phyloP scores from a whole-genome alignment of 2,113 vertebrate species.

The Hippocampus barbouri region DNA sequence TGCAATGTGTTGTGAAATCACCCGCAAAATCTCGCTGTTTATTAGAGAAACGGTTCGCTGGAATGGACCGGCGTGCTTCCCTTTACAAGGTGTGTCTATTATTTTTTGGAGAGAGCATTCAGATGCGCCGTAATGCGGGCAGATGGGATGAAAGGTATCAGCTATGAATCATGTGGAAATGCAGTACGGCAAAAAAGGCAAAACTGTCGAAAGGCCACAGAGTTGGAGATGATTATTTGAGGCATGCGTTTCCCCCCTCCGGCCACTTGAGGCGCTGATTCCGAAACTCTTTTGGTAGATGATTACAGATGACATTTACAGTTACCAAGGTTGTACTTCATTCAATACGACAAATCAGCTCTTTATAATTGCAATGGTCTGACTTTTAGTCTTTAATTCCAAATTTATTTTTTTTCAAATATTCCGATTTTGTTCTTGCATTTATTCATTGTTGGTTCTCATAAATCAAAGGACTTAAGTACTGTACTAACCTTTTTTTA shows the following conservation, averaged over 20 bases:
- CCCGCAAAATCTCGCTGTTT: background rate
- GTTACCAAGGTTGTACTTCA: too few relatives aligned
- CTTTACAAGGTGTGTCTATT: background rate
- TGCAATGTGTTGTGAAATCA: slow-evolving; percentile 29
- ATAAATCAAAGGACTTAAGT: too few relatives aligned
- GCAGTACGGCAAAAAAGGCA: background rate
- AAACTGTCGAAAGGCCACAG: too few relatives aligned
- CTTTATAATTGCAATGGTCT: too few relatives aligned
- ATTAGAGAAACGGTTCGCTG: background rate
- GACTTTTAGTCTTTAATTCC: too few relatives aligned
- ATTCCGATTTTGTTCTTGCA: too few relatives aligned
- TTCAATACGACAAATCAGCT: too few relatives aligned
- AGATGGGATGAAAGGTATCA: background rate
- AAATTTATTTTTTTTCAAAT: too few relatives aligned
- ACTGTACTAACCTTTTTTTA: too few relatives aligned
- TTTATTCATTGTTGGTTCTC: too few relatives aligned
- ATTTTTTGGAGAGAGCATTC: background rate
- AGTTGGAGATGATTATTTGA: too few relatives aligned
- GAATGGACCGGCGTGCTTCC: background rate
- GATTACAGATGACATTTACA: too few relatives aligned
- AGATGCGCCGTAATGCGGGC: background rate
- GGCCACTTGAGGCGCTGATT: background rate
- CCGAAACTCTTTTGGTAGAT: background rate
- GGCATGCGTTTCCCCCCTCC: background rate
- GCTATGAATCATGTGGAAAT: background rate